Base-by-base conservation (phyloP, 2,797 vertebrate genomes). In the Tokudaia tokunoshimensis region DNA sequence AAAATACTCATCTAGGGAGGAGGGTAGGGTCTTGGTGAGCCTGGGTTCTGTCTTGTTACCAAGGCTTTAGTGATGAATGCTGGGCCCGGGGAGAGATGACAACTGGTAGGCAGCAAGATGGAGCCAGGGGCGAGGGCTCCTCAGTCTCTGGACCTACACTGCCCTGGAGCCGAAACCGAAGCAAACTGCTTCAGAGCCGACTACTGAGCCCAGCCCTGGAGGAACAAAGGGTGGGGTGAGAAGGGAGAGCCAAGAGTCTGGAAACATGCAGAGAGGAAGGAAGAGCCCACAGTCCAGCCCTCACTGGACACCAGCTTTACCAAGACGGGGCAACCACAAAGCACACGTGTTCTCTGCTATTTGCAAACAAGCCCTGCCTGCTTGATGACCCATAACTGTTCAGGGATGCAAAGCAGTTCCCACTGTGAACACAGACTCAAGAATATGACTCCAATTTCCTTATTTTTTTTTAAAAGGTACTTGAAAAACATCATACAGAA, bases 201-300 rank as follows among this genome's bases (percentile, higher is more conserved):
- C 70, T 89, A 26, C 83, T 97, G 96, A 95, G 96, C 94, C 85
- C 61, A 94, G 94, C 92, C 94, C 72, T 76, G 93, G 87, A 90
- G 95, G 94, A 98, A 50, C 74, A 86, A 75, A 50, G 86, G 94
- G 55, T 96, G 72, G 31, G 57, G 44, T 20, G 81, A 91, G 0
- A 47, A 96, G 85, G 89, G 96, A 92, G 95, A 95, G 92, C 94
- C 31, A 22, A 15, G 17, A 92, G 84, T 87, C 92, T 96, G 95
- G 93, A 95, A 97, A 95, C 44, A 22, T 20, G 74, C 91, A 92
- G 94, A 97, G 97, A 97, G 97, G 97, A 95, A 83, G 96, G 98
- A 96, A 96, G 97, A 96, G 89, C 34, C 82, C 70, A 65, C 9
- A 37, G 22, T 6, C 29, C 65, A 65, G 19, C 47, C 79, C 50